These are phyloP conservation scores for Thamnaconus septentrionalis DNA, from an alignment of 2,113 vertebrate species.

Conservation along the genomic window DNA sequence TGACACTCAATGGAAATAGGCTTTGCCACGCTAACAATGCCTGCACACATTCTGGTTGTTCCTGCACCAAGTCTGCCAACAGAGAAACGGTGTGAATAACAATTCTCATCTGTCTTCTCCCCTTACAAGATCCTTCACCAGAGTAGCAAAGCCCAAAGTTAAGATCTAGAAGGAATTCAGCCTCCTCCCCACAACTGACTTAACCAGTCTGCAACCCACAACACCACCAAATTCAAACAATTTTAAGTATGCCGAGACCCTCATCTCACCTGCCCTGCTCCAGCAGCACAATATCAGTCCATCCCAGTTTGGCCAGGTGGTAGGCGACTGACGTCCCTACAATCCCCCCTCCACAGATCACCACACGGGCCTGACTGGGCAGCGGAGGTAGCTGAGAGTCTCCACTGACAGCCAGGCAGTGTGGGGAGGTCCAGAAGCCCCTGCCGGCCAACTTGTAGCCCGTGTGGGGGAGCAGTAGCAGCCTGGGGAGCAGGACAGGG, in stretches of 20 bases:
- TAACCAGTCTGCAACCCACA: too few relatives aligned
- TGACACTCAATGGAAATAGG: slow-evolving; percentile 86
- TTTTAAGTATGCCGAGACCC: too few relatives aligned
- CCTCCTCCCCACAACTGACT: too few relatives aligned
- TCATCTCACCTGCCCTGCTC: slow-evolving; percentile 92
- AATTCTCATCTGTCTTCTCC: neutral
- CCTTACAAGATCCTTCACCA: neutral
- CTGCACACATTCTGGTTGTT: slow-evolving; percentile 90
- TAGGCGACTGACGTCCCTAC: slow-evolving; percentile 94
- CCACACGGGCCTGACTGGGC: slow-evolving; percentile 86
- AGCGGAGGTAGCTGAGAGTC: slow-evolving; percentile 70
- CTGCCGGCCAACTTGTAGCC: slow-evolving; percentile 61
- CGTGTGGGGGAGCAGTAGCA: slow-evolving; percentile 70
- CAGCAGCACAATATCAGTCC: slow-evolving; percentile 90
- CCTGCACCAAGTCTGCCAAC: slow-evolving; percentile 87
- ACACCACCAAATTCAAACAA: too few relatives aligned
- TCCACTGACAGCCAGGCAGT: slow-evolving; percentile 46
- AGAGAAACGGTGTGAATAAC: neutral
- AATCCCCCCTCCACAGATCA: slow-evolving; percentile 95
- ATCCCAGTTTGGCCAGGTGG: slow-evolving; percentile 93
- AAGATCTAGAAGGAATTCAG: neutral
- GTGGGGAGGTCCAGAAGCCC: slow-evolving; percentile 43
- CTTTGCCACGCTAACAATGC: slow-evolving; percentile 89
- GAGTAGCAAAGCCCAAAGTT: neutral
- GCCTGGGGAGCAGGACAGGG: slow-evolving; percentile 77